phyloP scores from a whole-genome alignment of 2,113 vertebrate genomes.

The Ammodytes marinus region DNA sequence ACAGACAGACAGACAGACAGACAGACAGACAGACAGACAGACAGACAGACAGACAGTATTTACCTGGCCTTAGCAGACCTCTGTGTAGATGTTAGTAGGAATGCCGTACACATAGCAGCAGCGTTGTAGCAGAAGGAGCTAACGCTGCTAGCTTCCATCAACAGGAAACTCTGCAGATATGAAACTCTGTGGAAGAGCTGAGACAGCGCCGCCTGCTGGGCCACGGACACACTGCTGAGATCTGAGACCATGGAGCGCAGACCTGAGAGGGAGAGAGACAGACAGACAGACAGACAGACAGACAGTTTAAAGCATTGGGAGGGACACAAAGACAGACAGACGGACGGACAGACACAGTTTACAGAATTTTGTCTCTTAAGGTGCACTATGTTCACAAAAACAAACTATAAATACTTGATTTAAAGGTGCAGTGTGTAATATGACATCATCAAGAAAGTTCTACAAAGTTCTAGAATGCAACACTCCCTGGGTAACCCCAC shows the following conservation, averaged over 20 bases:
- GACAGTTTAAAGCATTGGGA: background rate
- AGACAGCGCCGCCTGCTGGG: slow-evolving; percentile 85
- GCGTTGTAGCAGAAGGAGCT: slow-evolving; percentile 85
- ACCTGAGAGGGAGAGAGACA: slow-evolving; percentile 63
- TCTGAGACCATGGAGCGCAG: slow-evolving; percentile 45
- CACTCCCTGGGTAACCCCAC: too few relatives aligned
- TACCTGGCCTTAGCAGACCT: slow-evolving; percentile 86
- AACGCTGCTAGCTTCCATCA: slow-evolving; percentile 85
- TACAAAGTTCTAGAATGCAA: too few relatives aligned
- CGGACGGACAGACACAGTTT: too few relatives aligned
- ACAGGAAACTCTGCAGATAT: slow-evolving; percentile 86
- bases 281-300: background rate
- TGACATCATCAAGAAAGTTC: too few relatives aligned
- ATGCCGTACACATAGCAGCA: slow-evolving; percentile 77
- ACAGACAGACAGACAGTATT: too few relatives aligned
- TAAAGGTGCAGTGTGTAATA: too few relatives aligned
- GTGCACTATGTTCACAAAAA: too few relatives aligned
- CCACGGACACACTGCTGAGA: slow-evolving; percentile 78
- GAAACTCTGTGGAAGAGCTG: slow-evolving; percentile 87
- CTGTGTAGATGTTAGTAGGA: slow-evolving; percentile 83
- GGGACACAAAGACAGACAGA: too few relatives aligned
- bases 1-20: slow-evolving; percentile 21
- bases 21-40: background rate
- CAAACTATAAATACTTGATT: too few relatives aligned
- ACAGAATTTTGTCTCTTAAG: too few relatives aligned